These are phyloP conservation scores for Acholoe squamosa DNA, from an alignment of 2,888 invertebrate genomes.

Conservation along the genomic window DNA sequence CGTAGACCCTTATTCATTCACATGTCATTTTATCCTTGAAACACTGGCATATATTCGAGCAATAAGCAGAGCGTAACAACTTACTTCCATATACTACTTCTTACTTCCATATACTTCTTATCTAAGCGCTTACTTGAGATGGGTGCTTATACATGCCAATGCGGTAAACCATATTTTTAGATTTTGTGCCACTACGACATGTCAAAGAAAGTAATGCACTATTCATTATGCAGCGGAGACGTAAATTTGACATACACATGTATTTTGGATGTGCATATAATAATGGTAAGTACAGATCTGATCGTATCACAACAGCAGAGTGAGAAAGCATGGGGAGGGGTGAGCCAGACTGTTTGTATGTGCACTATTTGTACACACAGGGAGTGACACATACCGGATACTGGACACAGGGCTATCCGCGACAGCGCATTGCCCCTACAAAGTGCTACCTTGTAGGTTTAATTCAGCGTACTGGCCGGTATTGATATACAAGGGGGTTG, in stretches of 20 bases:
- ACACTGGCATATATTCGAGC: too few species aligned
- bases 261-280: neutral
- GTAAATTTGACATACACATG: neutral
- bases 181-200: neutral
- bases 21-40: too few species aligned
- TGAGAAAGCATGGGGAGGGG: conserved; percentile 24
- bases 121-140: too few species aligned
- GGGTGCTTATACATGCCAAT: too few species aligned
- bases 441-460: neutral
- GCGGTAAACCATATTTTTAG: neutral
- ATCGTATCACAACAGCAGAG: conserved; percentile 44
- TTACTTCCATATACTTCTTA: too few species aligned
- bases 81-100: too few species aligned
- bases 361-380: neutral
- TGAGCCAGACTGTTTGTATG: neutral
- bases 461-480: neutral
- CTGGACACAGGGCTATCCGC: too few species aligned
- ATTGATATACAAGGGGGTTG: too few species aligned
- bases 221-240: neutral
- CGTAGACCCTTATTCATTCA: too few species aligned
- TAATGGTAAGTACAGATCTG: conserved; percentile 50
- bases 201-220: neutral
- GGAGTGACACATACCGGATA: too few species aligned
- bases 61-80: too few species aligned
- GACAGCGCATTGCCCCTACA: neutral